Evolutionary conservation across 2,888 invertebrate genomes (phyloP).

Genomic region (Vanessa cardui): DNA sequence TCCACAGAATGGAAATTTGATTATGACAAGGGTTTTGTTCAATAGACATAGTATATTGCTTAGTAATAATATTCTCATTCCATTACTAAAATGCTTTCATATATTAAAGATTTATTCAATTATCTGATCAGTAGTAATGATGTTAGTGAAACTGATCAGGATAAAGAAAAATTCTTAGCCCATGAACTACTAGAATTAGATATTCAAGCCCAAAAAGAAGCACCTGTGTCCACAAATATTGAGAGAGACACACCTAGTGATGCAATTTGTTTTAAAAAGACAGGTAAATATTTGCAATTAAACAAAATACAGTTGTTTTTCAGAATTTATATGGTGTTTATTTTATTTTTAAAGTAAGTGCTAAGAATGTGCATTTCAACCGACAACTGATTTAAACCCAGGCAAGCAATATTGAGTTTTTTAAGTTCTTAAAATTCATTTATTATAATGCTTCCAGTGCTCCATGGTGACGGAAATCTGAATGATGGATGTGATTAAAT

Average conservation of each 20-base stretch:
- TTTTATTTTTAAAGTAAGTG: too few species aligned
- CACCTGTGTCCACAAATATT: slow-evolving; percentile 31
- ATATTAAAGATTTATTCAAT: slow-evolving; percentile 64
- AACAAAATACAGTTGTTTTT: too few species aligned
- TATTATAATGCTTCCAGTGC: too few species aligned
- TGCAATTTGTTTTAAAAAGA: slow-evolving; percentile 64
- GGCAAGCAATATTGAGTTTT: too few species aligned
- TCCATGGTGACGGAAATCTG: too few species aligned
- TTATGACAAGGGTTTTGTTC: slow-evolving; percentile 86
- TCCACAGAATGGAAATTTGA: slow-evolving; percentile 92
- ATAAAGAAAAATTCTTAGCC: slow-evolving; percentile 65
- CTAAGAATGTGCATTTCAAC: too few species aligned
- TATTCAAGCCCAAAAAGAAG: slow-evolving; percentile 46
- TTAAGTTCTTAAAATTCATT: too few species aligned
- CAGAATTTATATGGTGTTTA: too few species aligned
- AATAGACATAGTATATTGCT: slow-evolving; percentile 51
- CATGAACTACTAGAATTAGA: slow-evolving; percentile 71
- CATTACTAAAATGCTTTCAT: slow-evolving; percentile 68
- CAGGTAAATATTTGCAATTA: slow-evolving; percentile 52
- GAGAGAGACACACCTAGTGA: slow-evolving; percentile 49
- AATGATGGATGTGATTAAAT: too few species aligned
- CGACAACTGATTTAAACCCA: too few species aligned
- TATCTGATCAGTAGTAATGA: slow-evolving; percentile 56
- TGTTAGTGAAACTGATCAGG: slow-evolving; percentile 51
- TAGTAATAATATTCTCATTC: slow-evolving; percentile 12